Evolutionary conservation across 2,113 vertebrate species (phyloP).

Genomic region (Hipposideros armiger): DNA sequence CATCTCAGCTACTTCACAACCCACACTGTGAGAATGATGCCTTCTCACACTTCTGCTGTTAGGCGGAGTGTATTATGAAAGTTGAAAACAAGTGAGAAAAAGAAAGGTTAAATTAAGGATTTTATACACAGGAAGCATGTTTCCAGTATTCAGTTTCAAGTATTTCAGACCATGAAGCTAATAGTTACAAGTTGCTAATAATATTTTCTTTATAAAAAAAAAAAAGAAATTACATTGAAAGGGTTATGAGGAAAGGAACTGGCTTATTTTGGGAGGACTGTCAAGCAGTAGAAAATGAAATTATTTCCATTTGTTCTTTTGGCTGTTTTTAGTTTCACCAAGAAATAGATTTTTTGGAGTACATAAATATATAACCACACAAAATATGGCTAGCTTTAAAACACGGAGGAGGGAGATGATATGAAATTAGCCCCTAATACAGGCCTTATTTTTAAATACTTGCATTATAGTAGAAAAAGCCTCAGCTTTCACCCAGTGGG

Average conservation of each 20-base stretch:
- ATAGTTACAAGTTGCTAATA: background rate
- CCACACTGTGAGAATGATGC: background rate
- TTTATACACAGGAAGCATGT: background rate
- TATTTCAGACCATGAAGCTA: background rate
- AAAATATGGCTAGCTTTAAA: background rate
- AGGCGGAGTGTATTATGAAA: background rate
- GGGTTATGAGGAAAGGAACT: background rate
- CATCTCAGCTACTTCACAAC: background rate
- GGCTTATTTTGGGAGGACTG: background rate
- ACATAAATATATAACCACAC: background rate
- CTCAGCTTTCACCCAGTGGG: background rate
- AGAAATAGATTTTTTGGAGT: background rate
- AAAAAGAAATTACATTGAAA: background rate
- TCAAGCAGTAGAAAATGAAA: background rate
- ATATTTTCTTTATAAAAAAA: background rate
- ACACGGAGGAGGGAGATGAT: background rate
- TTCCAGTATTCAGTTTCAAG: background rate
- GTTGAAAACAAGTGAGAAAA: background rate
- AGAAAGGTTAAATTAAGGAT: background rate
- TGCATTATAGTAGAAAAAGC: background rate
- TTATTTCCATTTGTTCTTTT: background rate
- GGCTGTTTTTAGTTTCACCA: slow-evolving; percentile 29
- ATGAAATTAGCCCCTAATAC: background rate
- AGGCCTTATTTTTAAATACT: background rate
- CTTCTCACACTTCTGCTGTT: background rate